Percentiles rank a stretch among this genome's conserved stretches.
Evolutionary conservation across 2,888 invertebrate genomes (phyloP).

Genomic region (Quadroppia sp.): DNA sequence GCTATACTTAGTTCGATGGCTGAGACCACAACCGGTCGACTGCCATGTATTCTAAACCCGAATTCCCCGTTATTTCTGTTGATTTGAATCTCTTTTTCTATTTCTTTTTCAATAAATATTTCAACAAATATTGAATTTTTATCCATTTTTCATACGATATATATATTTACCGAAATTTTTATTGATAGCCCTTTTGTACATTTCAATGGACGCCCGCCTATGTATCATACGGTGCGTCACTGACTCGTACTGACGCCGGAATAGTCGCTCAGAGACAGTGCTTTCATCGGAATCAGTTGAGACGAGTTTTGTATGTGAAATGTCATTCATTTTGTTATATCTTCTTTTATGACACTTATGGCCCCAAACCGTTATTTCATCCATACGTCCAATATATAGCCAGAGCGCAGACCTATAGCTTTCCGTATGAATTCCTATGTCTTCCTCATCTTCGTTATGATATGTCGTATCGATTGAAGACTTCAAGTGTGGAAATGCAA

Average conservation of each 20-base stretch:
- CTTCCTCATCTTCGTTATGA: conserved; percentile 41
- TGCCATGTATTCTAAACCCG: conserved; percentile 90
- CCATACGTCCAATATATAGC: conserved; percentile 70
- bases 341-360: conserved; percentile 29
- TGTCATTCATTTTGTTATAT: neutral
- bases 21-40: conserved; percentile 92
- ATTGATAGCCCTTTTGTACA: conserved; percentile 76
- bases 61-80: conserved; percentile 78
- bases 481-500: conserved; percentile 13
- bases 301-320: neutral
- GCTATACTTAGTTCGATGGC: conserved; percentile 82
- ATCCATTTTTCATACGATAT: too few species aligned
- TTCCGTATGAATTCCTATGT: conserved; percentile 66
- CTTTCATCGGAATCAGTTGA: conserved; percentile 55
- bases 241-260: conserved; percentile 77
- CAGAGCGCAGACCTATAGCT: conserved; percentile 68
- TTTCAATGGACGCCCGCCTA: conserved; percentile 80
- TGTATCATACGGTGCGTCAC: conserved; percentile 84
- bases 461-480: conserved; percentile 39
- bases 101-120: conserved; percentile 59
- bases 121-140: neutral
- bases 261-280: conserved; percentile 79
- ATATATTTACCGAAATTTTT: conserved; percentile 76
- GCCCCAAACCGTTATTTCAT: conserved; percentile 65
- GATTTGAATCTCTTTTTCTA: conserved; percentile 79